phyloP scores from a whole-genome alignment of 2,797 vertebrate genomes.

The Cossypha caffra region DNA sequence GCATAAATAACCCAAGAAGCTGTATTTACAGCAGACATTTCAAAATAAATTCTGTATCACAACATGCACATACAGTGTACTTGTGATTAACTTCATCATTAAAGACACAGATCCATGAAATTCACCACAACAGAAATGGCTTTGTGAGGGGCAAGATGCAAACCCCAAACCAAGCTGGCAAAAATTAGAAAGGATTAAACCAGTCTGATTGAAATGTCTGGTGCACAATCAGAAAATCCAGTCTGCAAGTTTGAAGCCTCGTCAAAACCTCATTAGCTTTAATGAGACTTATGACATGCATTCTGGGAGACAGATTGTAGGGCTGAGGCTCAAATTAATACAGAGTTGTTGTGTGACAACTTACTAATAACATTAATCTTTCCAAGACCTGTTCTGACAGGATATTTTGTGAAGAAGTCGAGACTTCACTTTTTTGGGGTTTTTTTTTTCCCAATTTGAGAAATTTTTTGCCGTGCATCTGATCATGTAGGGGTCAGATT shows the following conservation, averaged over 20 bases:
- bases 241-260: background rate
- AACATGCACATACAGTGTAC: background rate
- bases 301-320: background rate
- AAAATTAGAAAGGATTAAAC: background rate
- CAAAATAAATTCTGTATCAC: background rate
- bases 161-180: background rate
- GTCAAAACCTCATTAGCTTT: constrained; percentile 3
- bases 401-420: background rate
- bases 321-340: constrained; percentile 6
- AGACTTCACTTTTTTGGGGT: background rate
- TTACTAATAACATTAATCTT: background rate
- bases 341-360: background rate
- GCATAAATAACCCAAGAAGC: background rate
- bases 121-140: background rate
- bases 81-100: background rate
- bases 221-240: background rate
- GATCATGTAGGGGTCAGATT: background rate
- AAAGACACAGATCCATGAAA: background rate
- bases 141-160: background rate
- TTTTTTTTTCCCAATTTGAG: accelerated
- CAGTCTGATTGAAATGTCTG: background rate
- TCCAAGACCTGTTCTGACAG: background rate
- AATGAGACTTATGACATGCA: background rate
- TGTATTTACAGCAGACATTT: background rate
- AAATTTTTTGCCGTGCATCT: background rate